Percentiles rank a stretch among this genome's conserved stretches.
Evolutionary conservation across 2,888 invertebrate species (phyloP).

Genomic region (Willowsia nigromaculata): DNA sequence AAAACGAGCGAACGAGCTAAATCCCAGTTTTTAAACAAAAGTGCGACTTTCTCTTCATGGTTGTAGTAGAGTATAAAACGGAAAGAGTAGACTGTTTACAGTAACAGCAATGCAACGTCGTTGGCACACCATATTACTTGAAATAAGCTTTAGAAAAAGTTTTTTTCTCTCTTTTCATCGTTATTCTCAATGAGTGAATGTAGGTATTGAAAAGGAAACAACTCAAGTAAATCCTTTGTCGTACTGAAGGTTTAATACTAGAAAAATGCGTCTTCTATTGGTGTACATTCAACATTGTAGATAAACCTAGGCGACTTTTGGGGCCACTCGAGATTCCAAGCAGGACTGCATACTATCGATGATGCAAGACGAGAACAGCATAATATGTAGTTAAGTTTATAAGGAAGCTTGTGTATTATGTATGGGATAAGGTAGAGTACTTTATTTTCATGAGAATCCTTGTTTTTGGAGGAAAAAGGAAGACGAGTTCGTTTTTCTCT

Average conservation of each 20-base stretch:
- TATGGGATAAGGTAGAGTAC: neutral
- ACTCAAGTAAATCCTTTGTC: neutral
- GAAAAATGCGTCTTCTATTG: too few relatives aligned
- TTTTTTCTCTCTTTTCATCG: neutral
- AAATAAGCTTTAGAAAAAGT: neutral
- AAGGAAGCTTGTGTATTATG: neutral
- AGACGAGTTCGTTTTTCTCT: neutral
- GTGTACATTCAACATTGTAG: neutral
- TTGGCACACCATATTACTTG: neutral
- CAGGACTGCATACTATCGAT: neutral
- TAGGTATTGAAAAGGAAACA: neutral
- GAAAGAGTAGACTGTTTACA: neutral
- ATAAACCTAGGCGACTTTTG: neutral
- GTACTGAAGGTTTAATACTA: neutral
- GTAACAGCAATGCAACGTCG: neutral
- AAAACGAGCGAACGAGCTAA: neutral
- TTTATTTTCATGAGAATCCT: neutral
- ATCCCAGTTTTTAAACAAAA: neutral
- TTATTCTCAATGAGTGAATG: slow-evolving; percentile 8
- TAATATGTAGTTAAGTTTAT: neutral
- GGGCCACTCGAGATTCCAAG: slow-evolving; percentile 25
- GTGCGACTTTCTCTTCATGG: neutral
- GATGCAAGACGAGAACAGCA: neutral
- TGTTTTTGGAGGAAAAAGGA: neutral
- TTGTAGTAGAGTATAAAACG: neutral